Conservation (phyloP, 2,113 vertebrate genomes). For the Galeopterus variegatus region DNA sequence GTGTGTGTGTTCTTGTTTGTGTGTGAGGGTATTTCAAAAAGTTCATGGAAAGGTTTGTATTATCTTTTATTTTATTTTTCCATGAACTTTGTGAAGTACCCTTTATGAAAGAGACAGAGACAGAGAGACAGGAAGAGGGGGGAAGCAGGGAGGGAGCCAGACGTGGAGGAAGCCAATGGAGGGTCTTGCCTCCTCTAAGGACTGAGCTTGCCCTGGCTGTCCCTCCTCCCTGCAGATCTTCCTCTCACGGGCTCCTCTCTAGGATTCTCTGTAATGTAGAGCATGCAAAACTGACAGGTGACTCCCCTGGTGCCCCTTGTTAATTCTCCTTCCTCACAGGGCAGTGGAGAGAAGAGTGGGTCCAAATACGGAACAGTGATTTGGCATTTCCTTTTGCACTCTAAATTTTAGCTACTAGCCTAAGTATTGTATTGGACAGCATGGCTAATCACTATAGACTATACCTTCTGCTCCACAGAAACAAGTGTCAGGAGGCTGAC, state of each 20-base stretch:
- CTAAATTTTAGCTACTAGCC: background rate
- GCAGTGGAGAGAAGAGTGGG: background rate
- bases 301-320: background rate
- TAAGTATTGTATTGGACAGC: no score
- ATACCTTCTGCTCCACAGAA: accelerated
- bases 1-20: background rate
- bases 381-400: no score
- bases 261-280: background rate
- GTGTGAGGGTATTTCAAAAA: background rate
- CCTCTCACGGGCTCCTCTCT: background rate
- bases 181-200: no score
- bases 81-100: no score
- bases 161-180: no score
- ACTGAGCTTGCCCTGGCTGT: background rate
- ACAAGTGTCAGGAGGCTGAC: no score
- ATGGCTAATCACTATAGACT: background rate
- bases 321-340: background rate
- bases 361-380: background rate
- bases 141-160: no score
- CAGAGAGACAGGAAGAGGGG: background rate
- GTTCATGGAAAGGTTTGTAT: no score
- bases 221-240: background rate
- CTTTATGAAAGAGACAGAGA: background rate
- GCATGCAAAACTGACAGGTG: background rate
- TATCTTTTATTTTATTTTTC: no score